Conservation (phyloP, 92 coral and sea anemone species). For the Phenganax marumi region DNA sequence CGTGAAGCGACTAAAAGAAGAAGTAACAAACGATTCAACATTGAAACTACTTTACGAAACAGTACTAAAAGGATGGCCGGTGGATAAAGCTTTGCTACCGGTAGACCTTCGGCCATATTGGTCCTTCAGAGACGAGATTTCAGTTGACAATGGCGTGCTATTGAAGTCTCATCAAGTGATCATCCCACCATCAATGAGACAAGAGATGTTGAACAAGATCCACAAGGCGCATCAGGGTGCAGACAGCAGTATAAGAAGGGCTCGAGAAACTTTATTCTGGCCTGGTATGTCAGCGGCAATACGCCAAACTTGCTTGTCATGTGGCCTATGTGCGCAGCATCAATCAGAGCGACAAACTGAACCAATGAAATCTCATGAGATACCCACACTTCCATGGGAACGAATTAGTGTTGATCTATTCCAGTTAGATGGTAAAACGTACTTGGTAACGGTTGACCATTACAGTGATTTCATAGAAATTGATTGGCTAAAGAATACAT, state of each 20-base stretch:
- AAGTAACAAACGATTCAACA: too few species aligned
- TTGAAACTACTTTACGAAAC: too few species aligned
- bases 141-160: not conserved
- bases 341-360: constrained; percentile 44
- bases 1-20: too few species aligned
- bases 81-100: too few species aligned
- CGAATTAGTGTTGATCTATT: too few species aligned
- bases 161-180: too few species aligned
- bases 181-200: constrained; percentile 4
- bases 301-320: constrained; percentile 35
- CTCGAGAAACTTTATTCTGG: constrained; percentile 32
- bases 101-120: not conserved
- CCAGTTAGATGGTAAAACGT: too few species aligned
- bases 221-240: too few species aligned
- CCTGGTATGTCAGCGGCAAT: constrained; percentile 50
- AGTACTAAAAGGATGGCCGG: too few species aligned
- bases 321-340: constrained; percentile 49
- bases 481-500: not conserved
- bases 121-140: constrained; percentile 7
- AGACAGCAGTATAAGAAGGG: too few species aligned
- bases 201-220: constrained; percentile 9
- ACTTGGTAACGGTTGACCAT: too few species aligned
- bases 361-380: constrained; percentile 43
- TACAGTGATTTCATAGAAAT: too few species aligned
- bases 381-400: constrained; percentile 40